phyloP scores from a whole-genome alignment of 2,888 invertebrate species.

The Acanthopleura granulata region DNA sequence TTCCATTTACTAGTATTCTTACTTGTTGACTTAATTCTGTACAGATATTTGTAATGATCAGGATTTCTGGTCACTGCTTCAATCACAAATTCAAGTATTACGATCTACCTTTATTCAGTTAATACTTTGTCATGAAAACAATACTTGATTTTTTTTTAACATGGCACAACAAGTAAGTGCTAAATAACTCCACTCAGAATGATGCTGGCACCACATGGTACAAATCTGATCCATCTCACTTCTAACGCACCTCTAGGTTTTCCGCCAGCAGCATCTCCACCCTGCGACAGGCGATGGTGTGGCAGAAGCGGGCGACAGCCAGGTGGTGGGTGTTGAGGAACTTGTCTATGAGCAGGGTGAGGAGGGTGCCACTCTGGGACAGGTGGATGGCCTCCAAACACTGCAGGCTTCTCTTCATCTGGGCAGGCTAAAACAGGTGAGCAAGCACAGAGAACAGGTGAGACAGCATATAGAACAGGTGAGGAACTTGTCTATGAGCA shows the following conservation, averaged over 20 bases:
- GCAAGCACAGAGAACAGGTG: conserved; percentile 21
- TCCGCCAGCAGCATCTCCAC: conserved; percentile 80
- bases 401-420: conserved; percentile 78
- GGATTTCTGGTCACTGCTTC: no score
- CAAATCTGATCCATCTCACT: no score
- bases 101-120: no score
- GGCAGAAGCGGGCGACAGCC: conserved; percentile 78
- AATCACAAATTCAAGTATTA: no score
- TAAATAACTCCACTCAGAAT: no score
- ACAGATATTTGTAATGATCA: no score
- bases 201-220: no score
- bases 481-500: conserved; percentile 77
- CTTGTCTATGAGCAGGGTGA: conserved; percentile 76
- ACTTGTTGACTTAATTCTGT: no score
- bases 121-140: no score
- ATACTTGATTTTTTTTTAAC: no score
- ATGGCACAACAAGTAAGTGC: no score
- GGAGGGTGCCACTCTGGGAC: conserved; percentile 81
- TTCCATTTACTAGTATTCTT: no score
- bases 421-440: conserved; percentile 77
- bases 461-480: conserved; percentile 39
- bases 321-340: conserved; percentile 80
- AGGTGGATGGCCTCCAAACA: conserved; percentile 76
- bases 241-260: conserved; percentile 52
- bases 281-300: conserved; percentile 79